phyloP scores from a whole-genome alignment of 2,113 vertebrate species.

The Cyprinus carpio region DNA sequence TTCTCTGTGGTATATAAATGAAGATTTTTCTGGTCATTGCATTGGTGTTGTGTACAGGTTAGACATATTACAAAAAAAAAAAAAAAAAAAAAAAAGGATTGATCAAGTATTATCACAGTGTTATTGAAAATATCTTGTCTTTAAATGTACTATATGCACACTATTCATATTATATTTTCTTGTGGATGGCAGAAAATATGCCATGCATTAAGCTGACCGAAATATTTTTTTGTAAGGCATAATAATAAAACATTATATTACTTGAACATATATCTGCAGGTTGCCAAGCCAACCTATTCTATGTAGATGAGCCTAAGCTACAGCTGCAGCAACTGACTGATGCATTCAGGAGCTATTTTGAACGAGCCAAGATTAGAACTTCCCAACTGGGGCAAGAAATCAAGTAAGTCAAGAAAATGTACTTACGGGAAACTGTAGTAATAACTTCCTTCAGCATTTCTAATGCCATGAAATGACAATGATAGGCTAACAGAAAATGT shows the following conservation, averaged over 20 bases:
- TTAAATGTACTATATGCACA: too few species aligned
- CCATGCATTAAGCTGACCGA: too few species aligned
- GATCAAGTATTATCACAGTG: background rate
- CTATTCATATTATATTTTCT: background rate
- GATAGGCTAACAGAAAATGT: constrained; percentile 48
- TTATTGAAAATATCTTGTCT: background rate
- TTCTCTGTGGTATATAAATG: constrained; percentile 66
- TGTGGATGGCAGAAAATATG: background rate
- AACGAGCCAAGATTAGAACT: background rate
- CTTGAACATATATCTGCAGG: background rate
- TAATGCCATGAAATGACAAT: constrained; percentile 45
- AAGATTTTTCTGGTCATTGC: constrained; percentile 64
- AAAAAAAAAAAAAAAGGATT: too few species aligned
- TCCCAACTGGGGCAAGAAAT: constrained; percentile 58
- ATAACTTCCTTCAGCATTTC: constrained; percentile 38
- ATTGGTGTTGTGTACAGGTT: constrained; percentile 67
- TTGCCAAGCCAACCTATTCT: constrained; percentile 61
- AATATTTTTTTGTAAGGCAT: background rate
- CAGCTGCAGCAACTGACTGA: constrained; percentile 56
- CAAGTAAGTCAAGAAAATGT: constrained; percentile 59
- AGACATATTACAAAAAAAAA: background rate
- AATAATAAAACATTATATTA: too few species aligned
- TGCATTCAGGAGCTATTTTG: background rate
- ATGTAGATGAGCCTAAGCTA: background rate
- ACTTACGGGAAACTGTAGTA: background rate